Evolutionary conservation across 2,113 vertebrate species (phyloP).

Genomic region (Urocynchramus pylzowi): DNA sequence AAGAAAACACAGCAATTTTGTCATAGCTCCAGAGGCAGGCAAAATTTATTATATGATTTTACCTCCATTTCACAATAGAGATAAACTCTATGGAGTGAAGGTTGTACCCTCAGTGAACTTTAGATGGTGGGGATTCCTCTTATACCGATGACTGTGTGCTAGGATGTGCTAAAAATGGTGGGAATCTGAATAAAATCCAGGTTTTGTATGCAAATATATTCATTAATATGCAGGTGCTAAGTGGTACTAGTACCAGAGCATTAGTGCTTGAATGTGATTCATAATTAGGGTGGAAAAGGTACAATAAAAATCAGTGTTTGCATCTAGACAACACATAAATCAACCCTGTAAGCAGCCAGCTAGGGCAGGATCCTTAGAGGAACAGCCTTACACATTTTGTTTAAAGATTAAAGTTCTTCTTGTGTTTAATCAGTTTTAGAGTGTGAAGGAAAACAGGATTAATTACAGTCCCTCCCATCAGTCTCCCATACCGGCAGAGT

Average conservation of each 20-base stretch:
- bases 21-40: background rate
- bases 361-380: background rate
- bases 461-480: slow-evolving; percentile 38
- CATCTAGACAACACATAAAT: background rate
- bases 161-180: background rate
- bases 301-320: background rate
- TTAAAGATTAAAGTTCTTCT: slow-evolving; percentile 44
- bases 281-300: background rate
- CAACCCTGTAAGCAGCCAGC: slow-evolving; percentile 18
- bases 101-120: background rate
- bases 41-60: background rate
- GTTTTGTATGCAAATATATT: background rate
- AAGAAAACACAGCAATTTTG: background rate
- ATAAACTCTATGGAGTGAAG: background rate
- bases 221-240: background rate
- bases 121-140: background rate
- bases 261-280: background rate
- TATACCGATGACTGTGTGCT: background rate
- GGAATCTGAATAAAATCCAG: background rate
- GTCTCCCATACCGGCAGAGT: background rate
- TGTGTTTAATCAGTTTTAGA: slow-evolving; percentile 54
- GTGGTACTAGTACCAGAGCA: background rate
- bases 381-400: slow-evolving; percentile 19
- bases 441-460: slow-evolving; percentile 38
- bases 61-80: background rate